Conservation (phyloP, 2,888 invertebrate species). For the Andrena hattorfiana region DNA sequence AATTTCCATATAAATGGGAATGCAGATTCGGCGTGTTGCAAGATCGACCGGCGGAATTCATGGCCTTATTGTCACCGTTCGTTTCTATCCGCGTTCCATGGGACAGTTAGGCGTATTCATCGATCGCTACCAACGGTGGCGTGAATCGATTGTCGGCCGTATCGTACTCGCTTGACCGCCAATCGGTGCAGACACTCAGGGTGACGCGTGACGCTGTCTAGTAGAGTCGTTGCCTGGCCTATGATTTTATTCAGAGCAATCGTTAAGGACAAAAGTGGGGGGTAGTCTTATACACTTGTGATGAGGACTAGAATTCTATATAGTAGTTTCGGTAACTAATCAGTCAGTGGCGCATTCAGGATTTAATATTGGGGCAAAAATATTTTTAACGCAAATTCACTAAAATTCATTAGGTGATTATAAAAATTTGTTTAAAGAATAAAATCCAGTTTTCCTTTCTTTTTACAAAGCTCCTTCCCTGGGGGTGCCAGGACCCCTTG, state of each 20-base stretch:
- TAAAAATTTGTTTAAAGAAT: too few species aligned
- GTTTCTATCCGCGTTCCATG: slow-evolving; percentile 51
- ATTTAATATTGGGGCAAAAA: too few species aligned
- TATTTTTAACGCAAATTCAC: too few species aligned
- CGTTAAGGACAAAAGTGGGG: too few species aligned
- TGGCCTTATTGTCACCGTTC: slow-evolving; percentile 61
- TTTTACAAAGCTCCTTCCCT: too few species aligned
- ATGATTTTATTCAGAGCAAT: not conserved
- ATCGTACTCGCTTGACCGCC: slow-evolving; percentile 25
- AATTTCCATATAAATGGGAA: slow-evolving; percentile 73
- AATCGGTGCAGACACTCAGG: slow-evolving; percentile 7
- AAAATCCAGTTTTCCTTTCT: too few species aligned
- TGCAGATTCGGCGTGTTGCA: slow-evolving; percentile 67
- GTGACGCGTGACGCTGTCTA: not conserved
- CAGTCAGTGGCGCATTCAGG: too few species aligned
- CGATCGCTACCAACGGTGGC: slow-evolving; percentile 45
- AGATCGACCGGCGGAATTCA: slow-evolving; percentile 60
- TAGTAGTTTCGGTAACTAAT: too few species aligned
- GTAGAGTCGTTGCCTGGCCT: not conserved
- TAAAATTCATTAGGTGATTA: too few species aligned
- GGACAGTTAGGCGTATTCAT: slow-evolving; percentile 48
- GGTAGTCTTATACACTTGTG: too few species aligned
- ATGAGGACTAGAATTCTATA: too few species aligned
- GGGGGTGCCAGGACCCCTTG: too few species aligned
- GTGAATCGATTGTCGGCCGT: slow-evolving; percentile 48